Base-by-base conservation (phyloP, 2,113 vertebrate species). In the Plotosus lineatus region DNA sequence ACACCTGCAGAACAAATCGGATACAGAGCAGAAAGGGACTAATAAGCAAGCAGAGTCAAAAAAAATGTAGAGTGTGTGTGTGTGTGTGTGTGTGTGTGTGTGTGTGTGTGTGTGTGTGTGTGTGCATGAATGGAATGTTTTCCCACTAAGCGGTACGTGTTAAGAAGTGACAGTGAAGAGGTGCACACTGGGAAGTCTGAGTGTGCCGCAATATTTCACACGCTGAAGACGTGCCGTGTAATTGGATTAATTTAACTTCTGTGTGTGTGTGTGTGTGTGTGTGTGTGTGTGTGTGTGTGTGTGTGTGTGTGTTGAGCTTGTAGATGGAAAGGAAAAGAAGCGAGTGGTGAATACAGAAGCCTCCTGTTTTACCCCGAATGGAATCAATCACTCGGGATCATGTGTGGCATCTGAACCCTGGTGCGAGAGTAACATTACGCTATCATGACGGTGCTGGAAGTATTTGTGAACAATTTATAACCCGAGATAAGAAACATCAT, bases 1-100 rank as follows among this genome's bases (percentile, higher is more conserved):
- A 58, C 42, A 60, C 31, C 38, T 3, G 36, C 31, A 5, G 31
- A 78, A 74, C 66, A 56, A 85, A 85, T 74, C 66, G 56, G 23
- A 71, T 66, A 31, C 10, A 5, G 33, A 73, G 26, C 42, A 6
- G 44, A 21, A 77, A 73, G 65, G 78, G 63, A n/a, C 51, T 60
- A 9, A 21, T 19, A 28, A 33, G 48, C 17, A 46, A 71, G 33
- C 31, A 9, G 17, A 12, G 74, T n/a, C n/a, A n/a, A 46, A 26
- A n/a, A 56, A 28, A 33, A 44, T 28, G 19, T 51, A 11, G 10
- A 14, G 21, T 58, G 56, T 28, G 56, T 28, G 10, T 31, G n/a
- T 60, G 56, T 60, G 21, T 58, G 56, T 28, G 56, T 28, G 10
- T 31, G n/a, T 60, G 56, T 60, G 26, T 60, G 26, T 14, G 56